Percentiles rank a stretch among this genome's conserved stretches.
Conservation (phyloP, 2,113 vertebrate species). For the Syngnathoides biaculeatus region DNA sequence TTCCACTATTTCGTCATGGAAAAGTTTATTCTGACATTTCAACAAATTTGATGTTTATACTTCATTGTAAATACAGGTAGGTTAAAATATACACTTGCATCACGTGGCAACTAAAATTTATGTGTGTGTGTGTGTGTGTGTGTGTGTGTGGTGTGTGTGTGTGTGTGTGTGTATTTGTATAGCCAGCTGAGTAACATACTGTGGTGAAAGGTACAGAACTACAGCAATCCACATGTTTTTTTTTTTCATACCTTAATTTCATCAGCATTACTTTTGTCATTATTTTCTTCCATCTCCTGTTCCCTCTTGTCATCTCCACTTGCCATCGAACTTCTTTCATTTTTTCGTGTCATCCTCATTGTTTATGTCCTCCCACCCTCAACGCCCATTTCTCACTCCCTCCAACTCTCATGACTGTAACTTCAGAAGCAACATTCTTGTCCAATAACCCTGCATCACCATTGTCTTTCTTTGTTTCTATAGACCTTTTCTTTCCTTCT, state of each 20-base stretch:
- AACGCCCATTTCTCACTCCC: not conserved
- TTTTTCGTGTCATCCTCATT: not conserved
- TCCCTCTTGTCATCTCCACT: conserved; percentile 7
- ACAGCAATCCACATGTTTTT: conserved; percentile 53
- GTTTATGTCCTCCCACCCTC: not conserved
- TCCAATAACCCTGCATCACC: not conserved
- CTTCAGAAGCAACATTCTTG: conserved; percentile 5
- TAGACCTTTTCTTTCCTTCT: not conserved
- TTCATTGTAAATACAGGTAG: too few species aligned
- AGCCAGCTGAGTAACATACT: conserved; percentile 47
- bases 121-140: not conserved
- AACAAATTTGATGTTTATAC: too few species aligned
- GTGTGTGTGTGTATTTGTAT: not conserved
- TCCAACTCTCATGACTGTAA: not conserved
- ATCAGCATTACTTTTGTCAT: conserved; percentile 17
- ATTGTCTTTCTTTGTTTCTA: not conserved
- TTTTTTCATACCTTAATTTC: not conserved
- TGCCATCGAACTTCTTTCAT: conserved; percentile 6
- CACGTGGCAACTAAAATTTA: conserved; percentile 43
- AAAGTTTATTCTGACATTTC: too few species aligned
- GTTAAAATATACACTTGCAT: not conserved
- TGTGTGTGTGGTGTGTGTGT: not conserved
- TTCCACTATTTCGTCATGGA: too few species aligned
- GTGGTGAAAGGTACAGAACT: conserved; percentile 56
- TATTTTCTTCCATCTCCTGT: conserved; percentile 2